A percentile compares a stretch with the other conserved stretches of the same genome.
These are phyloP conservation scores for Hipposideros larvatus DNA, from an alignment of 2,797 vertebrate genomes.

Conservation along the genomic window DNA sequence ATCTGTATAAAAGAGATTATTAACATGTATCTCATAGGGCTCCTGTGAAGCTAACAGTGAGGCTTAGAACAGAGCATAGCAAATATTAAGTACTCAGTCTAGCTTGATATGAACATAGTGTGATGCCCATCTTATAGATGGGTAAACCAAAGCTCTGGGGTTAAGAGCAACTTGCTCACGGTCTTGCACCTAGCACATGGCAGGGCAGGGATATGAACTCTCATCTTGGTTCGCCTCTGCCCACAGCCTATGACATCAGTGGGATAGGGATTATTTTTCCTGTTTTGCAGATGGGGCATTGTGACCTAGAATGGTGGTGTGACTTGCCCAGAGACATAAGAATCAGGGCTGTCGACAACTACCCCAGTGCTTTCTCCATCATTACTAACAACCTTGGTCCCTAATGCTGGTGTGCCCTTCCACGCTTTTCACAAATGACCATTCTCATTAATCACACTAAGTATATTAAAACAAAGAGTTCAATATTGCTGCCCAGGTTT, in stretches of 20 bases:
- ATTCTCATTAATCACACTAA: neutral
- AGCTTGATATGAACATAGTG: neutral
- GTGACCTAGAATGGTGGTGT: neutral
- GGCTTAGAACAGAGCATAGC: neutral
- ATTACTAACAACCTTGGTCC: neutral
- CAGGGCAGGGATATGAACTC: neutral
- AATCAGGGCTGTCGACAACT: neutral
- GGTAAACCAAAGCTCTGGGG: neutral
- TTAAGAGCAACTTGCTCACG: neutral
- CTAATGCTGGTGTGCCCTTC: neutral
- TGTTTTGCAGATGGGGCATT: neutral
- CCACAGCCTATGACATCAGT: neutral
- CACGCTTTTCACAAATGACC: neutral
- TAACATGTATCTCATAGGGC: neutral
- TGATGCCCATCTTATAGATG: neutral
- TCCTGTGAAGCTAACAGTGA: neutral
- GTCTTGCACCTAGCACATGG: too few species aligned
- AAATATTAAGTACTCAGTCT: neutral
- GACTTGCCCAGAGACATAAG: neutral
- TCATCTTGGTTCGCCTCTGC: neutral
- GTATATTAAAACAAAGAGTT: neutral
- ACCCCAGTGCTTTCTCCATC: neutral
- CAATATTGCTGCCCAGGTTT: neutral
- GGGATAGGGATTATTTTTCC: neutral
- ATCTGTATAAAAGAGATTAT: neutral